Evolutionary conservation across 2,888 invertebrate genomes (phyloP), one percentile per base, ranked within the genome.

Genomic region (Himalopsyche anomala): DNA sequence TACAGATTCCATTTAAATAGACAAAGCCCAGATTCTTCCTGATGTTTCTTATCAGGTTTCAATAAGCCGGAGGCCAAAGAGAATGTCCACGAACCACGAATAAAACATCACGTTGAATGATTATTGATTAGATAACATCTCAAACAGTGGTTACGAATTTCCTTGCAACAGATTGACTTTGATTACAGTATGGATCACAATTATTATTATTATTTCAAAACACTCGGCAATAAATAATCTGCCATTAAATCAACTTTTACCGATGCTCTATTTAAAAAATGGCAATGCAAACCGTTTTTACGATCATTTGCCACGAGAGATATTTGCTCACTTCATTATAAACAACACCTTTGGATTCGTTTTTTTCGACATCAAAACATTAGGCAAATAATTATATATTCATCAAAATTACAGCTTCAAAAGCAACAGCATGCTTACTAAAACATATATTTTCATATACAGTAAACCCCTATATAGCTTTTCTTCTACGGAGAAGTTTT

Each of bases 61-160:
- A 28, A 54, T 42, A 69, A 54, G 87, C 87, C 87, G 17, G 81
- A 81, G 87, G 87, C 84, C 19, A 80, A 87, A 87, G 87, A 85
- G 87, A 87, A 87, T 85, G 87, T 87, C 85, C 87, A 87, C 84
- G 80, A 82, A 38, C 81, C 83, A 84, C 87, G 85, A 81, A 83
- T 74, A 83, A 80, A 83, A 45, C 74, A 74, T 62, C 62, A 62
- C 62, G 62, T 62, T 62, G 62, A 62, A 62, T 62, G 62, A 62
- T 62, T 62, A 62, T 62, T 62, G 62, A 62, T 62, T 62, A 62
- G 62, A 62, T 62, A 62, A 62, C 62, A 62, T 62, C 62, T 62
- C 62, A 62, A 62, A 62, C 62, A 62, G 62, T 62, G 62, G 62
- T 62, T 62, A 62, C 62, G 62, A 62, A 62, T 62, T 62, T 62